Evolutionary conservation across 2,113 vertebrate genomes (phyloP).

Genomic region (Charina bottae): DNA sequence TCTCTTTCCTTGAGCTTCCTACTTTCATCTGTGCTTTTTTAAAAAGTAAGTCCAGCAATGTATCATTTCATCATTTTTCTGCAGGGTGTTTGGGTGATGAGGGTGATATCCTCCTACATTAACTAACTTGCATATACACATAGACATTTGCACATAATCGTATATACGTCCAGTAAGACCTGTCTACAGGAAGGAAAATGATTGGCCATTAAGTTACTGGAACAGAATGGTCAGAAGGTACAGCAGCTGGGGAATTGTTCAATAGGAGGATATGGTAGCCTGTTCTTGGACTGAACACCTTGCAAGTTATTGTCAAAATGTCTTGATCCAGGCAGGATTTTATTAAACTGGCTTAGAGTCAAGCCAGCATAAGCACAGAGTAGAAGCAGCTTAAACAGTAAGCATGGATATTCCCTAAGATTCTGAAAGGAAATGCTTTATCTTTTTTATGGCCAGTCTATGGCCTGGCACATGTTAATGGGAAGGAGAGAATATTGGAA

Average conservation of each 20-base stretch:
- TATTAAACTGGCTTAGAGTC: not conserved
- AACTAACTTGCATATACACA: not conserved
- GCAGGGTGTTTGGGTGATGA: not conserved
- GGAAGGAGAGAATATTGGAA: not conserved
- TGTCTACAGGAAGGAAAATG: not conserved
- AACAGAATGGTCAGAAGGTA: not conserved
- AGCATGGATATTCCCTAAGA: not conserved
- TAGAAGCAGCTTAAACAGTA: not conserved
- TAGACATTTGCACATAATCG: no score
- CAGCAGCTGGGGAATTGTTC: not conserved
- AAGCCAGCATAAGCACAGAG: not conserved
- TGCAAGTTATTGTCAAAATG: no score
- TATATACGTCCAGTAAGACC: not conserved
- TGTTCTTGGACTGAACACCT: no score
- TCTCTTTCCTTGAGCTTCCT: not conserved
- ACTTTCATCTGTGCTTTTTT: not conserved
- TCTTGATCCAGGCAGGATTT: no score
- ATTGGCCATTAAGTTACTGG: not conserved
- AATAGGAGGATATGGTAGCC: not conserved
- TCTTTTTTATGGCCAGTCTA: not conserved
- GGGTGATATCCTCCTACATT: not conserved
- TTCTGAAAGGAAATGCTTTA: slow-evolving; percentile 18
- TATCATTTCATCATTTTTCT: not conserved
- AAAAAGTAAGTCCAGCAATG: not conserved
- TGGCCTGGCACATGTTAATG: not conserved